phyloP scores from a whole-genome alignment of 2,113 vertebrate genomes.

The Ophthalmolycus amberensis region DNA sequence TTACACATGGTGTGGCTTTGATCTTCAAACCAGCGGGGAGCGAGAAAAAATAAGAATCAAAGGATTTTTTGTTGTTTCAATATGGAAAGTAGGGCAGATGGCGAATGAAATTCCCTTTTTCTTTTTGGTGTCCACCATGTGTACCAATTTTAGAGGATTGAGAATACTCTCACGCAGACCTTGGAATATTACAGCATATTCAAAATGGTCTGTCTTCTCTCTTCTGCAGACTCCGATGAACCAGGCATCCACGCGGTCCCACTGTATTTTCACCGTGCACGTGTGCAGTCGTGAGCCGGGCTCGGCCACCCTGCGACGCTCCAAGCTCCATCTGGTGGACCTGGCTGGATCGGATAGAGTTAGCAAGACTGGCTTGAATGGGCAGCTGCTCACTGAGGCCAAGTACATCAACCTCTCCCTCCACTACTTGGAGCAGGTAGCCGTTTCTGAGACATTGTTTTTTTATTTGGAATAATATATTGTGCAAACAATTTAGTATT shows the following conservation, averaged over 20 bases:
- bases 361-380: conserved; percentile 91
- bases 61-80: conserved; percentile 56
- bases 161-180: not conserved
- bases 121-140: not conserved
- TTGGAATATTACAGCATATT: not conserved
- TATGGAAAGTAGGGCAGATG: conserved; percentile 34
- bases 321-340: conserved; percentile 96
- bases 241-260: conserved; percentile 95
- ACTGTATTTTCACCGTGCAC: conserved; percentile 97
- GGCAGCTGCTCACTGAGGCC: conserved; percentile 93
- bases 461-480: not conserved
- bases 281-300: conserved; percentile 92
- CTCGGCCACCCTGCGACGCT: conserved; percentile 86
- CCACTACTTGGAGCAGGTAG: conserved; percentile 96
- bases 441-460: not conserved
- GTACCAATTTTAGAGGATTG: conserved; percentile 4
- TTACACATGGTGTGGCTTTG: conserved; percentile 59
- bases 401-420: conserved; percentile 98
- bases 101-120: not conserved
- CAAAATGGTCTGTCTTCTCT: conserved; percentile 5
- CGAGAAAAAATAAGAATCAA: conserved; percentile 50
- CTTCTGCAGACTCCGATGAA: conserved; percentile 93
- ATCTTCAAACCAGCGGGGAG: conserved; percentile 51
- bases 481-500: not conserved
- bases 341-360: conserved; percentile 96